phyloP scores from a whole-genome alignment of 2,113 vertebrate genomes.

The Tragelaphus buxtoni region DNA sequence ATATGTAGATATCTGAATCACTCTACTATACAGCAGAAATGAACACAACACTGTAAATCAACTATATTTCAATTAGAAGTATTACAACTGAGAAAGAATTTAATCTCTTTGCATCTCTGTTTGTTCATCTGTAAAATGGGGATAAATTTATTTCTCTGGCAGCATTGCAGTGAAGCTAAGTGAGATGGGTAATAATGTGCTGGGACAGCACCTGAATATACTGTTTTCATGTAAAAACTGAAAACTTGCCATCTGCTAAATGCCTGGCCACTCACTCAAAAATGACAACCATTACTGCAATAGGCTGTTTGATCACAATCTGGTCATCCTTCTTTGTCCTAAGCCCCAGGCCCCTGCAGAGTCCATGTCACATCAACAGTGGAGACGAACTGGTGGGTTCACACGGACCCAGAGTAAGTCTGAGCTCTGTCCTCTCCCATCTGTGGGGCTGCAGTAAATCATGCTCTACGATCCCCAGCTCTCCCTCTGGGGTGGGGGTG shows the following conservation, averaged over 20 bases:
- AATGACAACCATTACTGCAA: background rate
- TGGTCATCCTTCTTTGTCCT: background rate
- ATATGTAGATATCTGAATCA: background rate
- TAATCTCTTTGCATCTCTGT: background rate
- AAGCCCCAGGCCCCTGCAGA: background rate
- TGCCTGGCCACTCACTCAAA: background rate
- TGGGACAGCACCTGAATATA: background rate
- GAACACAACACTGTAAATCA: background rate
- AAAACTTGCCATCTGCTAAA: background rate
- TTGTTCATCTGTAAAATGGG: background rate
- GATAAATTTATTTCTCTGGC: background rate
- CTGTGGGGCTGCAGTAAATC: background rate
- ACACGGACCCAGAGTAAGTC: background rate
- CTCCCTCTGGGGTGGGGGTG: fast-evolving
- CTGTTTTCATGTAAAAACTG: background rate
- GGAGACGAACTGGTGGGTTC: background rate
- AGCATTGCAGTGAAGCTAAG: background rate
- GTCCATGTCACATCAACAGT: fast-evolving
- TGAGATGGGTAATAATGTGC: background rate
- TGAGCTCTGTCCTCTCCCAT: background rate
- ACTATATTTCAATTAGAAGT: background rate
- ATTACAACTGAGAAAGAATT: background rate
- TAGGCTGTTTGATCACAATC: background rate
- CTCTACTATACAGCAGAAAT: background rate
- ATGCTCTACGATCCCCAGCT: background rate